Conservation (phyloP, 2,797 vertebrate species). For the Cynopterus sphinx region DNA sequence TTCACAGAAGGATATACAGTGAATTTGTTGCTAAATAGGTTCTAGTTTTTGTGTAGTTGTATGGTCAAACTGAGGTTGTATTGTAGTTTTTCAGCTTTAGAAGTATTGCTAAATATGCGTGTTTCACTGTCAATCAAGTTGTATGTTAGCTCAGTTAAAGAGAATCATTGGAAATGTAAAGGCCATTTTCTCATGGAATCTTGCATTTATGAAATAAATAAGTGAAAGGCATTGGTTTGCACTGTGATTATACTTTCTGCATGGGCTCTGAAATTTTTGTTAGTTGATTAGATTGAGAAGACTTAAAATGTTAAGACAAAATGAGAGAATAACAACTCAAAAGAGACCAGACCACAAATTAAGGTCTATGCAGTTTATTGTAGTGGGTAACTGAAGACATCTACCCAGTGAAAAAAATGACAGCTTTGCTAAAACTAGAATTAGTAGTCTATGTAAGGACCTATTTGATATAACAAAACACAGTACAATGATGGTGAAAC, state of each 20-base stretch:
- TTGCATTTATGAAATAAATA: background rate
- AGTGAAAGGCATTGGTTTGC: background rate
- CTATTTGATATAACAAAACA: background rate
- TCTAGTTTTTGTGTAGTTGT: background rate
- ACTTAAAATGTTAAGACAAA: conserved; percentile 11
- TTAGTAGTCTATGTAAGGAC: background rate
- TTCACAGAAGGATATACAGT: background rate
- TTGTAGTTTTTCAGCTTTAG: background rate
- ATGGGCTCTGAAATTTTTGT: background rate
- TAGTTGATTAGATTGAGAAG: conserved; percentile 20
- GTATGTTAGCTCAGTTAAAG: background rate
- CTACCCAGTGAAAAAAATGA: background rate
- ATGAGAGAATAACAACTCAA: background rate
- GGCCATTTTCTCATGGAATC: background rate
- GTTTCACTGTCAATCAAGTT: background rate
- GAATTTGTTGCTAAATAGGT: background rate
- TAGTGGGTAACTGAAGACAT: background rate
- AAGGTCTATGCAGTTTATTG: background rate
- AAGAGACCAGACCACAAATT: conserved; percentile 41
- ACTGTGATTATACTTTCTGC: background rate
- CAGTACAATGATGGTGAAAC: background rate
- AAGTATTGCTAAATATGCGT: background rate
- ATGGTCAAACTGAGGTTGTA: background rate
- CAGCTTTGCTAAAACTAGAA: conserved; percentile 5
- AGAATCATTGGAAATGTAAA: background rate